Evolutionary conservation across 2,888 invertebrate genomes (phyloP), one percentile per base, ranked within the genome.

Genomic region (Entomobrya proxima): DNA sequence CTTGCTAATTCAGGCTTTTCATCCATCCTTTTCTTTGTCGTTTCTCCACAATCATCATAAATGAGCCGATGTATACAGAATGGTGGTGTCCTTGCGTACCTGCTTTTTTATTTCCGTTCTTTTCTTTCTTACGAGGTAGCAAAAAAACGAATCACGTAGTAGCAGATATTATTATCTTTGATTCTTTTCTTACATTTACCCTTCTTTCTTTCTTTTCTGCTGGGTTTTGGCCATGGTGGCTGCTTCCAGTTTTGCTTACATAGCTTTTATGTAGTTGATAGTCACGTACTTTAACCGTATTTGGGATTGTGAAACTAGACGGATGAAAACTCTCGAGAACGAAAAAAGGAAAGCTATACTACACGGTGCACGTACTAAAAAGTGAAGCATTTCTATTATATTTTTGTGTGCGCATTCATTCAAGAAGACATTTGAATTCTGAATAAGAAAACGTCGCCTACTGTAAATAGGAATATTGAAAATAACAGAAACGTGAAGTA

Each of bases 371-470:
- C 30, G 35, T 64, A 9, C 35, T 15, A 11, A 47, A 72, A 50
- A 72, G 47, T 72, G 47, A 47, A 47, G 30, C 72, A 9, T 1
- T 74, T 21, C 32, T 52, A 52, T 74, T 74, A 52, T 52, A 32
- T 35, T 74, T 50, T 35, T 74, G 50, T 74, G 32, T 74, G 18
- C 74, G 32, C 52, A 74, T 52, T 74, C 74, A 76, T 76, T 76
- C 58, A 76, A 76, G 15, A 58, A 37, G 76, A 76, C 58, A 76
- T 55, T 58, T 76, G 76, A 76, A 58, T 74, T 55, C 76, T 76
- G 76, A 76, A 58, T 74, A 52, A 50, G 52, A 72, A 61, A 32
- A 35, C 21, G 69, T 69, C 37, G 79, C 67, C 37, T 35, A 58
- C 40, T 30, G 55, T 80, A 80, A 72, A 80, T 72, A 72, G 52